Conservation (phyloP, 1,140 invertebrate species). For the Gryon sp. region DNA sequence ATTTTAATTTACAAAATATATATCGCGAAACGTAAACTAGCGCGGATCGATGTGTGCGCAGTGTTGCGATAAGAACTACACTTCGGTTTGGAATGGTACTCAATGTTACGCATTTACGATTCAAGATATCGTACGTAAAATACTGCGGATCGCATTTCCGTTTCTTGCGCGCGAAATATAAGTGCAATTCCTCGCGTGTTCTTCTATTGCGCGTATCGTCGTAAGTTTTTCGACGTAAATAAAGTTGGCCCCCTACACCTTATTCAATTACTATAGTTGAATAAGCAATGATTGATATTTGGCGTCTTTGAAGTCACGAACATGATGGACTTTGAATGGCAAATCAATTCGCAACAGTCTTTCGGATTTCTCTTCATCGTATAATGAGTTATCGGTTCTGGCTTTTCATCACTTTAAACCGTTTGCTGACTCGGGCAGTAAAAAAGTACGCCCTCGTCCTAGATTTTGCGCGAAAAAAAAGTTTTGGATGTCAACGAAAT, state of each 20-base stretch:
- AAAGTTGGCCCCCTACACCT: too few species aligned
- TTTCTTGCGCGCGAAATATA: slow-evolving; percentile 35
- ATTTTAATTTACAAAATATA: slow-evolving; percentile 5
- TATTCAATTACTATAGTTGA: slow-evolving; percentile 17
- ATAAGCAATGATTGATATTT: slow-evolving; percentile 15
- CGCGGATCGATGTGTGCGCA: slow-evolving; percentile 50
- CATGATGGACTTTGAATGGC: slow-evolving; percentile 24
- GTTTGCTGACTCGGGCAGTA: slow-evolving; percentile 16
- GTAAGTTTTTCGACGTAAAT: too few species aligned
- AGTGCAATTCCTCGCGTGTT: slow-evolving; percentile 6
- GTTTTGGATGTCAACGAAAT: not conserved
- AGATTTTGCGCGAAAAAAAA: slow-evolving; percentile 5
- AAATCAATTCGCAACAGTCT: slow-evolving; percentile 5
- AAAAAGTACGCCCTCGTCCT: slow-evolving; percentile 14
- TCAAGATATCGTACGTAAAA: slow-evolving; percentile 46
- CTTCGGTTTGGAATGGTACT: slow-evolving; percentile 37
- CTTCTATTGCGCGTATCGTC: not conserved
- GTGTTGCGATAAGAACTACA: slow-evolving; percentile 44
- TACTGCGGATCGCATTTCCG: slow-evolving; percentile 32
- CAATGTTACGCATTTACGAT: slow-evolving; percentile 46
- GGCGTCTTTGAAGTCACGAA: not conserved
- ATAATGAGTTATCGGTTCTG: slow-evolving; percentile 27
- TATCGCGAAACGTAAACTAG: slow-evolving; percentile 9
- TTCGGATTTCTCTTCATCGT: slow-evolving; percentile 20
- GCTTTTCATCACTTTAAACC: slow-evolving; percentile 12